Evolutionary conservation across 2,888 invertebrate species (phyloP).

Genomic region (Microctonus hyperodae): DNA sequence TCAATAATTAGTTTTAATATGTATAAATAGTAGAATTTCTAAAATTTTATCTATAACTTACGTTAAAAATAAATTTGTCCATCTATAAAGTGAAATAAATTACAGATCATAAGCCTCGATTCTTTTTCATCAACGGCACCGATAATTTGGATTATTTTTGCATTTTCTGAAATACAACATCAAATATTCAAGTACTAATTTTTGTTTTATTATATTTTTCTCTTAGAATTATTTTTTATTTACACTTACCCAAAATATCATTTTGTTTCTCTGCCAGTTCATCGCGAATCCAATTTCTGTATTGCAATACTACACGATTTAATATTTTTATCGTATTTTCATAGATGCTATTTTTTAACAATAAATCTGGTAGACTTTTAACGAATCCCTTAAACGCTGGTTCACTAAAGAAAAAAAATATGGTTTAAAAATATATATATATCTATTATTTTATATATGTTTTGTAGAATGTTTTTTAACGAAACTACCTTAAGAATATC

Average conservation of each 20-base stretch:
- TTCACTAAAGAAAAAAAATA: slow-evolving; percentile 45
- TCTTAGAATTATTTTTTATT: not conserved
- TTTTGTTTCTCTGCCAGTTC: slow-evolving; percentile 49
- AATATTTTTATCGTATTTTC: slow-evolving; percentile 55
- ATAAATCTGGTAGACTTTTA: slow-evolving; percentile 48
- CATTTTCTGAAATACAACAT: slow-evolving; percentile 52
- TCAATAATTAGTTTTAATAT: not conserved
- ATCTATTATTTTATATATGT: too few species aligned
- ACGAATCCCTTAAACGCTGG: slow-evolving; percentile 51
- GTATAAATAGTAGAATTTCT: not conserved
- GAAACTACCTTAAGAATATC: too few species aligned
- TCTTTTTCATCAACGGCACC: slow-evolving; percentile 50
- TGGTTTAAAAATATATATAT: not conserved
- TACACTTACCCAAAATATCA: slow-evolving; percentile 47
- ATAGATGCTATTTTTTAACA: slow-evolving; percentile 49
- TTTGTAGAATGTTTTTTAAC: too few species aligned
- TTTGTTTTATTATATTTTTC: not conserved
- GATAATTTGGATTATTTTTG: slow-evolving; percentile 53
- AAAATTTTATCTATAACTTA: slow-evolving; percentile 16
- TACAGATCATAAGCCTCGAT: slow-evolving; percentile 58
- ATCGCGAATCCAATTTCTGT: slow-evolving; percentile 50
- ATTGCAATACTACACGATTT: slow-evolving; percentile 52
- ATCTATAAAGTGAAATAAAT: slow-evolving; percentile 57
- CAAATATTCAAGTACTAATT: not conserved
- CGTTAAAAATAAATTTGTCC: slow-evolving; percentile 47